Conservation (phyloP, 2,113 vertebrate genomes). For the Pelodiscus sinensis region DNA sequence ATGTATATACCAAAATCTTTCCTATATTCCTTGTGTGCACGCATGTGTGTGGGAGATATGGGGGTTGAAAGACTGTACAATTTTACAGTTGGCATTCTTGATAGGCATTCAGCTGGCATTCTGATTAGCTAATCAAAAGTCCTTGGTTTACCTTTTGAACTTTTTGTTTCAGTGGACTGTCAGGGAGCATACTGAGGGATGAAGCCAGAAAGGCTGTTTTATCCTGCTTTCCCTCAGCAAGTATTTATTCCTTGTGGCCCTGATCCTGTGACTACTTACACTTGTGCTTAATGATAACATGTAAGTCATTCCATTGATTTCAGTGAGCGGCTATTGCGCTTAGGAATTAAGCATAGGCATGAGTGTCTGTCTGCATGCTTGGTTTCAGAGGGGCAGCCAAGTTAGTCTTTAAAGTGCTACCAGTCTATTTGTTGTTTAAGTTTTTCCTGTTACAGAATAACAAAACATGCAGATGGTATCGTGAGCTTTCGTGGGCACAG, state of each 20-base stretch:
- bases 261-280: neutral
- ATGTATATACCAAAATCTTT: neutral
- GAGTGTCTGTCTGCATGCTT: fast-evolving
- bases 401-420: too few species aligned
- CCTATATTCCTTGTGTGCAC: neutral
- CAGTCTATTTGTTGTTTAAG: too few species aligned
- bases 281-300: fast-evolving
- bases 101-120: neutral
- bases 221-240: neutral
- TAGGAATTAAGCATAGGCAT: fast-evolving
- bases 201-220: slow-evolving; percentile 30
- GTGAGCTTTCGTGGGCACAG: too few species aligned
- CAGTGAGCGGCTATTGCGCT: fast-evolving
- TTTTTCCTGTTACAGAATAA: too few species aligned
- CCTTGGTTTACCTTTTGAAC: neutral
- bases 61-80: neutral
- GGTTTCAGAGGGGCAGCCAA: too few species aligned
- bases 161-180: neutral
- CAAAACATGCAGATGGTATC: too few species aligned
- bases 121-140: slow-evolving; percentile 36
- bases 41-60: fast-evolving
- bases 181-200: neutral
- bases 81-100: too few species aligned
- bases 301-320: fast-evolving
- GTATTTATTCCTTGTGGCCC: neutral